Conservation (phyloP, 1,140 invertebrate species). For the Wasmannia auropunctata region DNA sequence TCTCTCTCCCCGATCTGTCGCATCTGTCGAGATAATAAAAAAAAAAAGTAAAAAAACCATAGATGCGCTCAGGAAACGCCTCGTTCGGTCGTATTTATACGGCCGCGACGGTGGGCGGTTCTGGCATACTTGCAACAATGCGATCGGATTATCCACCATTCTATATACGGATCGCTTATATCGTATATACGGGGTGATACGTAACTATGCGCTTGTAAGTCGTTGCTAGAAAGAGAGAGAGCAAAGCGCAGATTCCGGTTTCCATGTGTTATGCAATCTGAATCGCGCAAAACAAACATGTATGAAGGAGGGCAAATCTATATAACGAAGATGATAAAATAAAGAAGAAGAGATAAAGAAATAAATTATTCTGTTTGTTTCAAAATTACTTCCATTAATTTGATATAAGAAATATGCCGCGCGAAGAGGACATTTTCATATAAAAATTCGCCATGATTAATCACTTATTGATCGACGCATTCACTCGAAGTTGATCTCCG, state of each 20-base stretch:
- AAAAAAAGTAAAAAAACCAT: slow-evolving; percentile 4
- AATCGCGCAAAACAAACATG: neutral
- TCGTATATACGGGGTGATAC: slow-evolving; percentile 38
- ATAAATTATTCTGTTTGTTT: neutral
- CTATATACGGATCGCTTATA: slow-evolving; percentile 45
- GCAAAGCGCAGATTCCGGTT: neutral
- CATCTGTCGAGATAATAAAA: slow-evolving; percentile 51
- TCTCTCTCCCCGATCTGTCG: slow-evolving; percentile 21
- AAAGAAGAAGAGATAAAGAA: neutral
- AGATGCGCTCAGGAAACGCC: slow-evolving; percentile 39
- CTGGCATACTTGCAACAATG: slow-evolving; percentile 49
- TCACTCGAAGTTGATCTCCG: neutral
- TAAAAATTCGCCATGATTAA: neutral
- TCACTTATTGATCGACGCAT: neutral
- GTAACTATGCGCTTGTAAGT: slow-evolving; percentile 30
- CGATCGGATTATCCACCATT: slow-evolving; percentile 55
- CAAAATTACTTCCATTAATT: neutral
- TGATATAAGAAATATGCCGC: neutral
- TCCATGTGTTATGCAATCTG: neutral
- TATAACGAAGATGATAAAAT: neutral
- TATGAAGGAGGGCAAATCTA: neutral
- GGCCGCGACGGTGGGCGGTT: slow-evolving; percentile 36
- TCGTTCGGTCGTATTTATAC: slow-evolving; percentile 50
- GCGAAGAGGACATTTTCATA: neutral
- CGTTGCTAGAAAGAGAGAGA: neutral